Percentiles rank a stretch among this genome's conserved stretches.
Evolutionary conservation across 2,113 vertebrate species (phyloP).

Genomic region (Argyrosomus japonicus): DNA sequence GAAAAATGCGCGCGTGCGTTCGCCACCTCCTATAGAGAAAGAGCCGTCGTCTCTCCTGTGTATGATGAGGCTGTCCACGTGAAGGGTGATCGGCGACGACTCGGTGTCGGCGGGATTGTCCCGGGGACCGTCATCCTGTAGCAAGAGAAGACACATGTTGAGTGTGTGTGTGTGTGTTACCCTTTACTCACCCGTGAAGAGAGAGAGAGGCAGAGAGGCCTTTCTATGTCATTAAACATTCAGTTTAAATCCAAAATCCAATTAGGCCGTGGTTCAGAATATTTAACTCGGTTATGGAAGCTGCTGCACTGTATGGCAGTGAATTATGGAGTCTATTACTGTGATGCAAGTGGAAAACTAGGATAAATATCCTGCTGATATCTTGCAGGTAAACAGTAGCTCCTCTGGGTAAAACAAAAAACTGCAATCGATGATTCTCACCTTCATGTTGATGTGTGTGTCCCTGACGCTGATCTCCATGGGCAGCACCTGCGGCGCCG

Average conservation of each 20-base stretch:
- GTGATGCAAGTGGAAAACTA: background rate
- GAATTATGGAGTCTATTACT: constrained; percentile 38
- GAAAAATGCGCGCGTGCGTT: background rate
- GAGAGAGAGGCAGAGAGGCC: constrained; percentile 14
- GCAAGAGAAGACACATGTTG: constrained; percentile 14
- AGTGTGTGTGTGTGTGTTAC: background rate
- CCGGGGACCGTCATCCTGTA: constrained; percentile 90
- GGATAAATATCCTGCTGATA: constrained; percentile 19
- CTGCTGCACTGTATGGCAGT: background rate
- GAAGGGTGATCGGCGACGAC: constrained; percentile 86
- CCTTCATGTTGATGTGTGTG: constrained; percentile 92
- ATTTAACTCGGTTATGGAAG: constrained; percentile 36
- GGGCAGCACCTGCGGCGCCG: constrained; percentile 91
- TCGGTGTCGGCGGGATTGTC: constrained; percentile 83
- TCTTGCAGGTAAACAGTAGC: background rate
- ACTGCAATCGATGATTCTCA: constrained; percentile 61
- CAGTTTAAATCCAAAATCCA: constrained; percentile 54
- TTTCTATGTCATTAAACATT: constrained; percentile 61
- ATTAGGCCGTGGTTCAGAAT: constrained; percentile 47
- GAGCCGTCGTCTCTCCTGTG: constrained; percentile 93
- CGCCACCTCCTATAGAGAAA: constrained; percentile 92
- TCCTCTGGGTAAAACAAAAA: background rate
- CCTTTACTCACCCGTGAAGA: constrained; percentile 15
- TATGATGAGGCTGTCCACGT: constrained; percentile 91
- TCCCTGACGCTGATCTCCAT: constrained; percentile 96